Evolutionary conservation across 2,113 vertebrate species (phyloP).

Genomic region (Nymphicus hollandicus): DNA sequence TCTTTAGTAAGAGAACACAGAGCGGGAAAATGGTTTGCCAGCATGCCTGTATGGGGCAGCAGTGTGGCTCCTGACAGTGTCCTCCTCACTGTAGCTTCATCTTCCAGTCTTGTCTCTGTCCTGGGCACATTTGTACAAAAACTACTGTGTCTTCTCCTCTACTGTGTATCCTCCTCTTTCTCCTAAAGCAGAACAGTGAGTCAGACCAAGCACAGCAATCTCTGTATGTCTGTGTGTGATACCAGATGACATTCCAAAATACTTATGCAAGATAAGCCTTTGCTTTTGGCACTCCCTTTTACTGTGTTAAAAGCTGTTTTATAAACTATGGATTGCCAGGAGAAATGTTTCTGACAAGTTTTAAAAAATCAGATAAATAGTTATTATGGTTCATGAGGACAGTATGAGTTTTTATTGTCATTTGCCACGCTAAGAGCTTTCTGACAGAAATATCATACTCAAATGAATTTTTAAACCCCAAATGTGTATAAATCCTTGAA

Average conservation of each 20-base stretch:
- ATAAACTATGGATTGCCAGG: neutral
- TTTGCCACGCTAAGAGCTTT: neutral
- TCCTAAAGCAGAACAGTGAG: neutral
- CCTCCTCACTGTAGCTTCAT: neutral
- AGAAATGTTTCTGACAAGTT: neutral
- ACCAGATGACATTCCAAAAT: neutral
- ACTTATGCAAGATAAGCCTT: neutral
- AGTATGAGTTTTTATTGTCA: neutral
- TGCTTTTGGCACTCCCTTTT: neutral
- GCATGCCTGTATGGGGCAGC: neutral
- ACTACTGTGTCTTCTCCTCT: neutral
- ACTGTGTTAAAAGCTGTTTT: neutral
- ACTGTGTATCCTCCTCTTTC: neutral
- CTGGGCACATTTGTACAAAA: neutral
- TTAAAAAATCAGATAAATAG: neutral
- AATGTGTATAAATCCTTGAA: neutral
- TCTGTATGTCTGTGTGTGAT: neutral
- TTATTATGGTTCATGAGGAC: neutral
- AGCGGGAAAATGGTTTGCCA: neutral
- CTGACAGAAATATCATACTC: neutral
- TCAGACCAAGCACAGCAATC: neutral
- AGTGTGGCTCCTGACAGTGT: neutral
- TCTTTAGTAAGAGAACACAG: neutral
- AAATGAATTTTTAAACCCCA: neutral
- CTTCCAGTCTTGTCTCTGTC: neutral